Conservation (phyloP, 2,113 vertebrate species). For the Malurus cyaneus region DNA sequence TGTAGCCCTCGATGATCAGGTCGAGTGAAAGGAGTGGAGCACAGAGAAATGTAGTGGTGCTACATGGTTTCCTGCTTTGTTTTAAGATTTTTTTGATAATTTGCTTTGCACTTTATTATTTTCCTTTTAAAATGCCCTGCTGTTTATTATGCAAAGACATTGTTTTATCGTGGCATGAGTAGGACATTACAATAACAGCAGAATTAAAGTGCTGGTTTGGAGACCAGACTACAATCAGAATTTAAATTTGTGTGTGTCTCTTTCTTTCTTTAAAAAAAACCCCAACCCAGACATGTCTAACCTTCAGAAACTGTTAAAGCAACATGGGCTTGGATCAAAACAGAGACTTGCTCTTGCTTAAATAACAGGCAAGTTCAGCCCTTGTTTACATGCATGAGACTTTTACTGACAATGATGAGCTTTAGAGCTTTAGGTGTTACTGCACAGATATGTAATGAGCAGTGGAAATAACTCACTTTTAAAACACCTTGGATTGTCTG, state of each 20-base stretch:
- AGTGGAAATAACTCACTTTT: constrained; percentile 4
- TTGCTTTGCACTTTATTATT: not conserved
- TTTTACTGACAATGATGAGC: constrained; percentile 35
- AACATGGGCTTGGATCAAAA: not conserved
- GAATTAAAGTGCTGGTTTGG: constrained; percentile 9
- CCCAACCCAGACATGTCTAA: not conserved
- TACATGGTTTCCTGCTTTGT: not conserved
- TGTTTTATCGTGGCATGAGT: not conserved
- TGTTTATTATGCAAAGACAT: constrained; percentile 28
- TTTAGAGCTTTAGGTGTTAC: not conserved
- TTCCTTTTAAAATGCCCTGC: constrained; percentile 11
- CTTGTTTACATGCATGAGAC: constrained; percentile 38
- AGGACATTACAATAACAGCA: not conserved
- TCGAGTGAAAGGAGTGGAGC: not conserved
- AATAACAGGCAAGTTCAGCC: constrained; percentile 25
- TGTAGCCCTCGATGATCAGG: not conserved
- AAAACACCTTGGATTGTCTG: not conserved
- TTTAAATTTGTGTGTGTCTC: not conserved
- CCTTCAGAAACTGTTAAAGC: constrained; percentile 25
- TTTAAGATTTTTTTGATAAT: not conserved
- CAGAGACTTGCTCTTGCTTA: constrained; percentile 7
- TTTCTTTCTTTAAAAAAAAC: not conserved
- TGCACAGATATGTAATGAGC: not conserved
- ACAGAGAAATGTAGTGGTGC: not conserved
- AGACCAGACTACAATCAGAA: constrained; percentile 1